Percentiles rank a stretch among this genome's conserved stretches.
These are phyloP conservation scores for Apistogramma diplotaenia DNA, from an alignment of 2,113 vertebrate genomes.

Conservation along the genomic window DNA sequence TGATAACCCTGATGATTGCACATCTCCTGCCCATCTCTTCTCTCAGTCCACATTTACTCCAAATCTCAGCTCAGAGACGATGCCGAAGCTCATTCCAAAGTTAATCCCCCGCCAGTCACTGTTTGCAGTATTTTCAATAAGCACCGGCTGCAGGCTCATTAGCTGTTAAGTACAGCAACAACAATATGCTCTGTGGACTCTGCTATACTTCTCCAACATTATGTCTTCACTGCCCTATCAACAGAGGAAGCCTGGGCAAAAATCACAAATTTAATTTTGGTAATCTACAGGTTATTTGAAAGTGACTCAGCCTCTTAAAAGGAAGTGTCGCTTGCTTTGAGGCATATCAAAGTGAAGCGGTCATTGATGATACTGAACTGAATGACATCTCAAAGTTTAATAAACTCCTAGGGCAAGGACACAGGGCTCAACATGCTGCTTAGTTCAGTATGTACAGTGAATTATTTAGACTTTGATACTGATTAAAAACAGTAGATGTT, in stretches of 20 bases:
- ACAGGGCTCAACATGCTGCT: neutral
- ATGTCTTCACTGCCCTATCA: neutral
- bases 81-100: neutral
- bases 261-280: neutral
- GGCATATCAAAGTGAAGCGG: neutral
- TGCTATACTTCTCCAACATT: neutral
- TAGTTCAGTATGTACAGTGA: neutral
- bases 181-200: neutral
- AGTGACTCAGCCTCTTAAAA: neutral
- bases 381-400: neutral
- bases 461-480: neutral
- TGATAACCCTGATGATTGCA: conserved; percentile 15
- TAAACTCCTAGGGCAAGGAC: neutral
- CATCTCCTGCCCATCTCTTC: neutral
- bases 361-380: neutral
- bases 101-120: conserved; percentile 1
- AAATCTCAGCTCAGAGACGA: conserved; percentile 5
- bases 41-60: neutral
- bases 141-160: neutral
- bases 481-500: neutral
- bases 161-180: neutral
- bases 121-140: conserved; percentile 5
- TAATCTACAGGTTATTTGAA: neutral
- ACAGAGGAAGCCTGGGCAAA: neutral
- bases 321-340: neutral